Conservation (phyloP, 2,113 vertebrate species). For the Albula glossodonta region DNA sequence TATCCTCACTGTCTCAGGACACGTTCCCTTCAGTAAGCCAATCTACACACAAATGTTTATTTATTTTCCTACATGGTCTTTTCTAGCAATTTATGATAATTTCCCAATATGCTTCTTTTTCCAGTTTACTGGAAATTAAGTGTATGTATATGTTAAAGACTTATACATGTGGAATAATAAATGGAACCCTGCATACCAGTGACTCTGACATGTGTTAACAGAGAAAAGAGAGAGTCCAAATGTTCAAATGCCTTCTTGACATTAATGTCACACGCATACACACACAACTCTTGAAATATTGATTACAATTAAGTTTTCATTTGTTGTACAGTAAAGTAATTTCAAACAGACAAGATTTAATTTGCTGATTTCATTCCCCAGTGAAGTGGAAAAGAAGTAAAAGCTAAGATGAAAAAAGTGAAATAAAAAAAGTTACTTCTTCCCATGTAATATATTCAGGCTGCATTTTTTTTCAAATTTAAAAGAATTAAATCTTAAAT, state of each 20-base stretch:
- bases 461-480: background rate
- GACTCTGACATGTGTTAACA: background rate
- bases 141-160: background rate
- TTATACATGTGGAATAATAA: background rate
- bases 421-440: background rate
- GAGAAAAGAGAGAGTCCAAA: background rate
- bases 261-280: background rate
- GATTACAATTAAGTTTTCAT: too few species aligned
- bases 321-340: too few species aligned
- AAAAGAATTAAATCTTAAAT: background rate
- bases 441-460: background rate
- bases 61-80: conserved; percentile 27
- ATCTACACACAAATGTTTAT: conserved; percentile 28
- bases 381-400: too few species aligned
- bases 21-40: conserved; percentile 26
- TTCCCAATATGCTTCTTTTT: conserved; percentile 25
- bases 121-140: conserved; percentile 8
- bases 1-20: conserved; percentile 25
- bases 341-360: too few species aligned
- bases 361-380: too few species aligned
- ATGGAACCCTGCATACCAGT: background rate
- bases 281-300: background rate
- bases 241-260: background rate
- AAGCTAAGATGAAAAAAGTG: background rate
- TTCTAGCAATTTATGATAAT: conserved; percentile 11